A percentile compares a stretch with the other conserved stretches of the same genome.
These are phyloP conservation scores for Balanococcus diminutus DNA, from an alignment of 2,888 invertebrate genomes.

Conservation along the genomic window DNA sequence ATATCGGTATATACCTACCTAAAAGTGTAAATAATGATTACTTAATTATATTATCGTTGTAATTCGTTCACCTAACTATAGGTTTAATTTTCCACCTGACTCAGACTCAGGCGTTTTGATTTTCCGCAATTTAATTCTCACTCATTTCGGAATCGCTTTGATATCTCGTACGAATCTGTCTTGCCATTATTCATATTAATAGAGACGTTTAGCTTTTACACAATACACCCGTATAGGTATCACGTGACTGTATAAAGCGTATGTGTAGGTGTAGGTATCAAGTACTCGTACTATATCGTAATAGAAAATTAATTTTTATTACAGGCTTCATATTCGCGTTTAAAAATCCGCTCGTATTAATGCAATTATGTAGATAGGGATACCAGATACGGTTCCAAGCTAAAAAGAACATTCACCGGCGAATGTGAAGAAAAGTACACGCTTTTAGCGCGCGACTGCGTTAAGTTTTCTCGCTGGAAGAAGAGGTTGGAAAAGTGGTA, in stretches of 20 bases:
- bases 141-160: background rate
- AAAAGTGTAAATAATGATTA: background rate
- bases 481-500: conserved; percentile 28
- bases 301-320: conserved; percentile 1
- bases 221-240: background rate
- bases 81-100: background rate
- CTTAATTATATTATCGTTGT: background rate
- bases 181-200: background rate
- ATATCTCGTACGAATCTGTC: background rate
- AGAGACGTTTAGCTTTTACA: background rate
- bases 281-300: background rate
- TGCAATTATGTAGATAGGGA: conserved; percentile 11
- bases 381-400: background rate
- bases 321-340: background rate
- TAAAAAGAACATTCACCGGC: background rate
- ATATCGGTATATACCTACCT: too few species aligned
- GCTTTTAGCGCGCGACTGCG: conserved; percentile 37
- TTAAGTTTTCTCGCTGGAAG: conserved; percentile 21
- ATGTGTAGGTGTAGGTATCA: background rate
- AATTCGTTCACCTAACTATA: background rate
- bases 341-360: background rate
- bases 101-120: background rate
- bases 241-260: background rate
- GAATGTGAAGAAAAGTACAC: conserved; percentile 3
- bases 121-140: background rate